A percentile compares a stretch with the other conserved stretches of the same genome.
phyloP scores from a whole-genome alignment of 1,140 invertebrate species.

The Ips typographus region DNA sequence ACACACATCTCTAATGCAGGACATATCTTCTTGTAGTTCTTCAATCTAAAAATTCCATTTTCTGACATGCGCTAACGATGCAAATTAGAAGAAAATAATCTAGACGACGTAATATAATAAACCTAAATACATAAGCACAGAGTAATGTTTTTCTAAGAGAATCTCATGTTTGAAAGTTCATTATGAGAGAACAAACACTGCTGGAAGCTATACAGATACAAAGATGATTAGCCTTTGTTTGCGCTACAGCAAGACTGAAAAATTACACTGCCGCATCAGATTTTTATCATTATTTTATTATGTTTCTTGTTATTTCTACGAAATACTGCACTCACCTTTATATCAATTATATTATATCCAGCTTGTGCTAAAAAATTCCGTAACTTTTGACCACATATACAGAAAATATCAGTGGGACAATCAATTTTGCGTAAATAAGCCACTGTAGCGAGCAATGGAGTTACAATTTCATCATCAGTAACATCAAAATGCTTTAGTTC shows the following conservation, averaged over 20 bases:
- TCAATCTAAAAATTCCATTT: neutral
- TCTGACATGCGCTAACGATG: too few relatives aligned
- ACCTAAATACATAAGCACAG: neutral
- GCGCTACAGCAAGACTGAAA: constrained; percentile 14
- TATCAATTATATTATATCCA: constrained; percentile 29
- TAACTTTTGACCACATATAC: constrained; percentile 20
- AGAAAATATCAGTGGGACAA: constrained; percentile 19
- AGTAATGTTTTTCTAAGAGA: constrained; percentile 3
- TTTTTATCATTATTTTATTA: constrained; percentile 8
- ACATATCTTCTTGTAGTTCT: constrained; percentile 22
- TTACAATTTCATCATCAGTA: constrained; percentile 23
- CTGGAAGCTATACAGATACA: constrained; percentile 18
- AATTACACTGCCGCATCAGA: constrained; percentile 6
- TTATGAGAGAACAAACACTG: constrained; percentile 16
- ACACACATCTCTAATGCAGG: constrained; percentile 15
- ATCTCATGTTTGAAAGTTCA: constrained; percentile 16
- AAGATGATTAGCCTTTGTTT: constrained; percentile 24
- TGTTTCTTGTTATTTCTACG: constrained; percentile 7
- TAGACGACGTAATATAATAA: neutral
- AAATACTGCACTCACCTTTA: constrained; percentile 19
- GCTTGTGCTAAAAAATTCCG: constrained; percentile 13
- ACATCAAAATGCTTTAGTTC: constrained; percentile 17
- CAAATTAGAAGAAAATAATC: too few relatives aligned
- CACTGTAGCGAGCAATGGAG: constrained; percentile 6
- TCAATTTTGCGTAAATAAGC: constrained; percentile 25